These are phyloP conservation scores for Bettongia penicillata DNA, from an alignment of 2,113 vertebrate species.

Conservation along the genomic window DNA sequence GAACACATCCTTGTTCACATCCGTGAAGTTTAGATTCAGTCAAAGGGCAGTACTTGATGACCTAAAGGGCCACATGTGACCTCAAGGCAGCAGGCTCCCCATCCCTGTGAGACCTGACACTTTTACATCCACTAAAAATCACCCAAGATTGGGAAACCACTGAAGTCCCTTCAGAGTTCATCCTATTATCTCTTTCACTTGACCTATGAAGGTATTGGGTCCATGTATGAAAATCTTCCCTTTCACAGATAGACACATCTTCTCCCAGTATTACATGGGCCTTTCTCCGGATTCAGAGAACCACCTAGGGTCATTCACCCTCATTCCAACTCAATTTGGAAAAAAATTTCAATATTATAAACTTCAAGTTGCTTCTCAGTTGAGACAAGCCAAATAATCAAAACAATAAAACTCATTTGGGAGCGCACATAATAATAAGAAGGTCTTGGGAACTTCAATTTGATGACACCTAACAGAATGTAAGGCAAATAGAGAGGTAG, in stretches of 20 bases:
- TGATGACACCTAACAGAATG: background rate
- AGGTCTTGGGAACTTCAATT: background rate
- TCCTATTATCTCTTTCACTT: slow-evolving; percentile 65
- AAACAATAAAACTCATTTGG: background rate
- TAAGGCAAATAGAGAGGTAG: background rate
- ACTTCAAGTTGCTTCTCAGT: background rate
- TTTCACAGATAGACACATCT: slow-evolving; percentile 61
- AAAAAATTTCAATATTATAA: background rate
- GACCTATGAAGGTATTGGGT: slow-evolving; percentile 62
- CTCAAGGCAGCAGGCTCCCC: no score
- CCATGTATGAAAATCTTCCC: slow-evolving; percentile 60
- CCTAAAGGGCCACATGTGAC: no score
- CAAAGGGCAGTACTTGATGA: no score
- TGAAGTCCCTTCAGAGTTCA: slow-evolving; percentile 66
- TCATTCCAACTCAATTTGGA: background rate
- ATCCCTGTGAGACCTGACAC: background rate
- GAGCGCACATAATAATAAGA: background rate
- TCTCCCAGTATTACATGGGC: slow-evolving; percentile 34
- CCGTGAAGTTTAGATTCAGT: no score
- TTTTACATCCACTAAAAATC: slow-evolving; percentile 46
- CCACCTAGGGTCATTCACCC: background rate
- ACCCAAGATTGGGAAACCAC: slow-evolving; percentile 58
- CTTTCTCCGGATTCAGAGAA: slow-evolving; percentile 28
- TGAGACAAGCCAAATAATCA: slow-evolving; percentile 26
- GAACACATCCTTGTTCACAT: no score